Evolutionary conservation across 2,797 vertebrate species (phyloP).

Genomic region (Poliocrania exsul): DNA sequence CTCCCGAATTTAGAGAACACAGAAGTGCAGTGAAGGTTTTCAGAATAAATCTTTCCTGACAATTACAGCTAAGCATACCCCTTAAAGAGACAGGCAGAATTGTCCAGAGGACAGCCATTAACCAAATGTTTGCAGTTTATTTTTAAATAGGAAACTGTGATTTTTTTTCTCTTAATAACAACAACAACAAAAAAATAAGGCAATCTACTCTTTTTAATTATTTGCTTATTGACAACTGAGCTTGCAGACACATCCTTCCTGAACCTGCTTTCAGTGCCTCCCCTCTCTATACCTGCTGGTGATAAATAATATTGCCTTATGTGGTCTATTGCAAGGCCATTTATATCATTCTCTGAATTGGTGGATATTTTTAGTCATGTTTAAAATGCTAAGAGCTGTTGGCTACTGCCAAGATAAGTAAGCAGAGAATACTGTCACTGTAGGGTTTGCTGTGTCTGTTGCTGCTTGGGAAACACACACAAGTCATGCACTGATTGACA

Average conservation of each 20-base stretch:
- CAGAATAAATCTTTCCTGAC: slow-evolving; percentile 31
- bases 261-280: background rate
- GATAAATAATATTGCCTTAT: slow-evolving; percentile 19
- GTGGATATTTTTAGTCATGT: slow-evolving; percentile 32
- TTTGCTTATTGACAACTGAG: slow-evolving; percentile 6
- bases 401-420: slow-evolving; percentile 34
- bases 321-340: slow-evolving; percentile 1
- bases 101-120: slow-evolving; percentile 60
- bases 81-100: slow-evolving; percentile 36
- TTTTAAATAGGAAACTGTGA: slow-evolving; percentile 45
- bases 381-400: slow-evolving; percentile 53
- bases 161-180: slow-evolving; percentile 19
- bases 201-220: background rate
- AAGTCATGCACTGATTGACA: slow-evolving; percentile 36
- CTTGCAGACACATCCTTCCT: background rate
- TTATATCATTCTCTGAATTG: slow-evolving; percentile 37
- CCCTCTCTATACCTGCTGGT: background rate
- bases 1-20: slow-evolving; percentile 1
- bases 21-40: background rate
- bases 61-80: slow-evolving; percentile 36
- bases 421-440: slow-evolving; percentile 26
- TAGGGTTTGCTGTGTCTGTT: slow-evolving; percentile 28
- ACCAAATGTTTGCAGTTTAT: slow-evolving; percentile 38
- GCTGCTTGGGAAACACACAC: slow-evolving; percentile 24
- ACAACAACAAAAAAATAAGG: background rate